Evolutionary conservation across 2,113 vertebrate species (phyloP), one percentile per base, ranked within the genome.

Genomic region (Pseudolaguvia tuberculata): DNA sequence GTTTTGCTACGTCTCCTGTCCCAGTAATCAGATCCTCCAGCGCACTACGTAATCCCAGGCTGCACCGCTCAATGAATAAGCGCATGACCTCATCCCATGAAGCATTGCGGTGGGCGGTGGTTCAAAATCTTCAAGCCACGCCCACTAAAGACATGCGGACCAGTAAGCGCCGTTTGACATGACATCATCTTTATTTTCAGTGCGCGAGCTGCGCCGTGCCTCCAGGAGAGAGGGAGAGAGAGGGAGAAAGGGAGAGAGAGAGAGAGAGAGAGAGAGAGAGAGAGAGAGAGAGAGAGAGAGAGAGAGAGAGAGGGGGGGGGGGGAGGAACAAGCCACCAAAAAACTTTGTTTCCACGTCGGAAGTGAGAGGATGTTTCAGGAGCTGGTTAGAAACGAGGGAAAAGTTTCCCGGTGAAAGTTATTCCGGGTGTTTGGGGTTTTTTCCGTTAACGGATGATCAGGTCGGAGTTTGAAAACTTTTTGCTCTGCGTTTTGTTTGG

Each of bases 181-280:
- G 94, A 97, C 95, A 96, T 97, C 94, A 97, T 96, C 92, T 93
- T 94, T 97, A 96, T 97, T 97, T 96, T 95, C 93, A 94, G 94
- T 89, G 83, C 88, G 89, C 62, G 62, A 65, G n/a, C 39, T 45
- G 12, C 12, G 42, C 21, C 63, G 63, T 66, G 63, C 42, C 63
- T 66, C 63, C 14, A 2, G 9, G 23, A 66, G 42, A 48, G 25
- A 27, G 2, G 15, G n/a, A 9, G 11, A 15, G 13, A 65, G 20
- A 42, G 42, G 7, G 42, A 42, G 21, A 35, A 12, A 27, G 2
- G 15, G n/a, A 9, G 11, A 15, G 13, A 65, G 20, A 42, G 42
- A 14, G 42, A 42, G 21, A 35, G 23, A 66, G 42, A 48, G 25
- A 27, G 2, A 9, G n/a, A 9, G 11, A 15, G 13, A 65, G 20